phyloP scores from a whole-genome alignment of 2,113 vertebrate genomes.

The Dissostichus mawsoni region DNA sequence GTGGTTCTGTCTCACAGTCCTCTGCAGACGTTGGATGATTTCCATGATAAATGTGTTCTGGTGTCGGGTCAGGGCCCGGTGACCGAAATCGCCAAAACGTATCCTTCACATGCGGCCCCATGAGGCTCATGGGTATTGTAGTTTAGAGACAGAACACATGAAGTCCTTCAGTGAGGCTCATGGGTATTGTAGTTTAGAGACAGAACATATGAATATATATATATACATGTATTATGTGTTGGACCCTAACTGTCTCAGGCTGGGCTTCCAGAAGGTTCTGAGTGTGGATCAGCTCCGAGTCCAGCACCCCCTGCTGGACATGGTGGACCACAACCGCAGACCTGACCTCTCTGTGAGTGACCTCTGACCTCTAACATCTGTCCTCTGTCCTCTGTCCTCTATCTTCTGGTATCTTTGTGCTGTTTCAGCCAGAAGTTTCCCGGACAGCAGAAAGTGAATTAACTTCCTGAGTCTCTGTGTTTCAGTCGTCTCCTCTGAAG shows the following conservation, averaged over 20 bases:
- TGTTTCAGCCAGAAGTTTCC: no score
- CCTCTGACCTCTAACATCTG: not conserved
- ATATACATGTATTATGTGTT: not conserved
- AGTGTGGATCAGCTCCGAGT: constrained; percentile 87
- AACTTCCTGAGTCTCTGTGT: constrained; percentile 27
- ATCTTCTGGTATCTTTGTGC: no score
- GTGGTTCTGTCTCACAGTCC: constrained; percentile 93
- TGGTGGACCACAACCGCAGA: constrained; percentile 87
- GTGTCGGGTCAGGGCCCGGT: constrained; percentile 92
- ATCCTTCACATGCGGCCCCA: constrained; percentile 79
- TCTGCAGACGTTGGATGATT: constrained; percentile 86
- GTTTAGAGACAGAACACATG: not conserved
- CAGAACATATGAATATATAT: no score
- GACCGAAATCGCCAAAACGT: constrained; percentile 89
- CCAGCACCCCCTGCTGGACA: constrained; percentile 89
- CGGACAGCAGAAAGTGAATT: no score
- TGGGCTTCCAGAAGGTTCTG: constrained; percentile 89
- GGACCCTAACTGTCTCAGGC: constrained; percentile 70
- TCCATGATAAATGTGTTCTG: constrained; percentile 90
- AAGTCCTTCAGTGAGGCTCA: not conserved
- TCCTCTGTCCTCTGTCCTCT: not conserved
- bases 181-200: not conserved
- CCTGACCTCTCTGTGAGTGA: constrained; percentile 80
- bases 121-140: not conserved
- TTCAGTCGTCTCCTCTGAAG: constrained; percentile 82